These are phyloP conservation scores for Chesias legatella DNA, from an alignment of 2,888 invertebrate genomes.

Conservation along the genomic window DNA sequence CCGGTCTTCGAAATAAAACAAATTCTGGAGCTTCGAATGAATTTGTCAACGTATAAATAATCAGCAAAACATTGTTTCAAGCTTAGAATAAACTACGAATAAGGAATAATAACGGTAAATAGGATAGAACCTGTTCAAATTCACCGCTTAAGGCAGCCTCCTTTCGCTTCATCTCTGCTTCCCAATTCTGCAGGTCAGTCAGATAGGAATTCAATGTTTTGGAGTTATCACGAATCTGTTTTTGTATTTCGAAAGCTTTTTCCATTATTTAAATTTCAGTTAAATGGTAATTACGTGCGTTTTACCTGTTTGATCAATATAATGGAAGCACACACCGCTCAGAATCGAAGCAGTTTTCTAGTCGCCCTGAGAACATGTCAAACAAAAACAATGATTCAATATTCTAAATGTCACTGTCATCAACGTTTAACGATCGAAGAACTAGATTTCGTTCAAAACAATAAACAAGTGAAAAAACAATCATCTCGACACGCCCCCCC, in stretches of 20 bases:
- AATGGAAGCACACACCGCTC: conserved; percentile 2
- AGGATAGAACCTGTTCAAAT: conserved; percentile 69
- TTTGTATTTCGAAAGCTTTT: conserved; percentile 84
- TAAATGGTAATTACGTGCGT: conserved; percentile 32
- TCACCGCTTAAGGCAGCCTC: conserved; percentile 79
- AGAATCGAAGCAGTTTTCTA: conserved; percentile 30
- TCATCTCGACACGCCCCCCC: too few species aligned
- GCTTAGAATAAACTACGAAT: conserved; percentile 14
- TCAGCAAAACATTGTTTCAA: conserved; percentile 2
- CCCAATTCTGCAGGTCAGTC: conserved; percentile 86
- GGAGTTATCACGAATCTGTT: conserved; percentile 86
- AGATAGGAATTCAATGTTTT: conserved; percentile 85
- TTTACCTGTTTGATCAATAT: conserved; percentile 58
- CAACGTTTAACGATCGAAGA: too few species aligned
- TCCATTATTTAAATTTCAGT: conserved; percentile 64
- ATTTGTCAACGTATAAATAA: background rate
- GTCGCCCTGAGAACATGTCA: conserved; percentile 29
- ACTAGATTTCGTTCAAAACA: too few species aligned
- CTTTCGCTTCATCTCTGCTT: conserved; percentile 86
- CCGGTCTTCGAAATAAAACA: too few species aligned
- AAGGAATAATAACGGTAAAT: conserved; percentile 39
- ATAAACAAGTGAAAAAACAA: too few species aligned
- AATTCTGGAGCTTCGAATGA: too few species aligned
- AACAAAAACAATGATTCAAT: conserved; percentile 8
- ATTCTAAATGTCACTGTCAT: too few species aligned